Evolutionary conservation across 1,140 invertebrate species (phyloP), one percentile per base, ranked within the genome.

Genomic region (Orius insidiosus): DNA sequence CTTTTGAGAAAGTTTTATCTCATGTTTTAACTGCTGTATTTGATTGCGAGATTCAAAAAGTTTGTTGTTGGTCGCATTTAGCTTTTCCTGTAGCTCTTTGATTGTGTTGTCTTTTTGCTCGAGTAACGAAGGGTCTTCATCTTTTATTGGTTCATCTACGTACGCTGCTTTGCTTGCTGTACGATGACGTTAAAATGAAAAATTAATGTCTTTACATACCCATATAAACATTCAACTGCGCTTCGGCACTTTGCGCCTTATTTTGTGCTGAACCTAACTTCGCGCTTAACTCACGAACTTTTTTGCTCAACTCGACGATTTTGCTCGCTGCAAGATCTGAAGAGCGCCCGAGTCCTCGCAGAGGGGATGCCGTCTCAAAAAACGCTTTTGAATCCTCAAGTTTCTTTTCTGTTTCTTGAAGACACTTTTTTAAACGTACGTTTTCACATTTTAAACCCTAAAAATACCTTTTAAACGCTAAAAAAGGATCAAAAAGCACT

Each of bases 21-120:
- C 73, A 52, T 69, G 75, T 51, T 74, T 75, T 4, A 77, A 56
- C 55, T 74, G 68, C 4, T 71, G 58, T 57, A 73, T 74, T 52
- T 64, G 66, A 58, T 81, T 80, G 59, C 71, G 72, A 8, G 66
- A 67, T 47, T 81, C 76, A 37, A 69, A 72, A 1, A 80, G 60
- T 57, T 78, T 80, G 46, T 67, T 69, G 50, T 71, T 74, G 1
- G 70, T 60, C 32, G 55, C 54, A 30, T 62, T 60, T 0, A 80
- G 53, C 63, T 75, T 78, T 8, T 68, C 70, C 35, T 68, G 70
- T 0, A 79, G 53, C 33, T 68, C 66, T 58, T 76, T 78, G 1
- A 73, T 47, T 57, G 68, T 50, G 33, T 58, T 52, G 24, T 62
- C 51, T 30, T 57, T 59, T 9, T 43, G 33, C 11, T 30, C 11